phyloP scores from a whole-genome alignment of 2,888 invertebrate species.

The Lepidonotus clava region DNA sequence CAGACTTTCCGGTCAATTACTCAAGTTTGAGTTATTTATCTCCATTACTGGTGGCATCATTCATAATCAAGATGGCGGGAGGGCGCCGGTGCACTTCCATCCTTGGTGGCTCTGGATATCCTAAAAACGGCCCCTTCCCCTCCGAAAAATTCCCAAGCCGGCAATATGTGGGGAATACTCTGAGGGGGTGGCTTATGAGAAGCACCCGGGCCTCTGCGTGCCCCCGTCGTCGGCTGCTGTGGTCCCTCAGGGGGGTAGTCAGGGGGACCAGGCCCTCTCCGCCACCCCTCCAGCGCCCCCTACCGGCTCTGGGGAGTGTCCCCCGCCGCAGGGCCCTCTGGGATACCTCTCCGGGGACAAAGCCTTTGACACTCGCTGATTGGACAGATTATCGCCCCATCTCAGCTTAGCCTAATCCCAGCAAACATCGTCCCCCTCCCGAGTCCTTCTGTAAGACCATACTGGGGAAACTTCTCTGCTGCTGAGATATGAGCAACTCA shows the following conservation, averaged over 20 bases:
- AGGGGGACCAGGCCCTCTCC: neutral
- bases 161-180: slow-evolving; percentile 36
- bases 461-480: too few relatives aligned
- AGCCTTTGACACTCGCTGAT: slow-evolving; percentile 52
- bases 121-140: neutral
- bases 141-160: slow-evolving; percentile 22
- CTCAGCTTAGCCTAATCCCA: slow-evolving; percentile 1
- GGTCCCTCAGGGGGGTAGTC: slow-evolving; percentile 1
- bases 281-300: neutral
- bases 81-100: neutral
- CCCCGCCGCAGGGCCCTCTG: neutral
- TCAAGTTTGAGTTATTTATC: neutral
- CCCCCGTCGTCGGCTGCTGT: neutral
- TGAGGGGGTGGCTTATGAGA: slow-evolving; percentile 13
- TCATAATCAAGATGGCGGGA: slow-evolving; percentile 19
- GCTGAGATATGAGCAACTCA: too few relatives aligned
- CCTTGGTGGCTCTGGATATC: neutral
- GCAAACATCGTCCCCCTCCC: too few relatives aligned
- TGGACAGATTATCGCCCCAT: slow-evolving; percentile 41
- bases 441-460: too few relatives aligned
- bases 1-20: neutral
- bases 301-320: slow-evolving; percentile 46
- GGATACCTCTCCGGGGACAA: neutral
- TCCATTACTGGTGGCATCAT: neutral
- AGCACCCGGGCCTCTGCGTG: neutral